Conservation (phyloP, 1,140 invertebrate species). For the Panulirus ornatus region DNA sequence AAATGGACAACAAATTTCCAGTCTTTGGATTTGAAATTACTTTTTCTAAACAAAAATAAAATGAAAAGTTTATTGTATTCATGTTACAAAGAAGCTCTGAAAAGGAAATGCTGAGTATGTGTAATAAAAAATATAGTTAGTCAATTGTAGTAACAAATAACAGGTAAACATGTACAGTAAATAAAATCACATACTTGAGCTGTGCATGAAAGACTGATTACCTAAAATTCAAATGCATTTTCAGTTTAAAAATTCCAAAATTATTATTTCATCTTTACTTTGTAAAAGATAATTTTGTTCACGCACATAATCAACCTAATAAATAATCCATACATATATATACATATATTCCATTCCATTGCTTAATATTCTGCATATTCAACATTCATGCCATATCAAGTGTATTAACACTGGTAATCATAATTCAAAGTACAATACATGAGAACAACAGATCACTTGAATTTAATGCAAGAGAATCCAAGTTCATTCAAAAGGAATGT, state of each 20-base stretch:
- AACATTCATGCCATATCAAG: too few relatives aligned
- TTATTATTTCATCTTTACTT: not conserved
- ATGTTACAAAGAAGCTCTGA: not conserved
- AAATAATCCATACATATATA: conserved; percentile 21
- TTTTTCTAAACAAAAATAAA: too few relatives aligned
- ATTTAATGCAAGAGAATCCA: not conserved
- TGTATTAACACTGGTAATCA: not conserved
- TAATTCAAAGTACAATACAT: not conserved
- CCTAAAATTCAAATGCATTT: not conserved
- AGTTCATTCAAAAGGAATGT: not conserved
- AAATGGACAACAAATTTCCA: too few relatives aligned
- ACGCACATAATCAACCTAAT: conserved; percentile 48
- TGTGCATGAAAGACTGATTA: not conserved
- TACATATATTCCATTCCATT: not conserved
- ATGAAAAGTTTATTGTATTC: not conserved
- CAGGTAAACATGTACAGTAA: too few relatives aligned
- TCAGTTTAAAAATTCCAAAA: not conserved
- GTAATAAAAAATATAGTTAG: not conserved
- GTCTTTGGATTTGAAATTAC: too few relatives aligned
- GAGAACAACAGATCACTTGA: not conserved
- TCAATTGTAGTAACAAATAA: not conserved
- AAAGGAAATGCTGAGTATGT: not conserved
- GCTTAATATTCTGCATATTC: not conserved
- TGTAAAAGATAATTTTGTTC: conserved; percentile 20
- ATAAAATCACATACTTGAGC: not conserved